These are phyloP conservation scores for Mustela nigripes DNA, from an alignment of 2,113 vertebrate species.

Conservation along the genomic window DNA sequence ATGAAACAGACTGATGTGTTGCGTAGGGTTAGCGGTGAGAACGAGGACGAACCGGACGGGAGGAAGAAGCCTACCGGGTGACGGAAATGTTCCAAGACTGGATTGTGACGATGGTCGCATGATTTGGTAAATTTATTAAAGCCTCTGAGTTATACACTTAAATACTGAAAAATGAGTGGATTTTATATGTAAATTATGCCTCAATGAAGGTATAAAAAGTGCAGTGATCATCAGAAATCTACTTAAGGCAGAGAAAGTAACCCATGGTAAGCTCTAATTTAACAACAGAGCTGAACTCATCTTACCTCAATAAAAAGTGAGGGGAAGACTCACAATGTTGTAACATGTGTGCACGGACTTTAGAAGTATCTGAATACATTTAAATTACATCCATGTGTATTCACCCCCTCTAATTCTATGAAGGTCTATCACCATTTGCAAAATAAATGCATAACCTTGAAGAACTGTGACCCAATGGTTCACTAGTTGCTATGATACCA, in stretches of 20 bases:
- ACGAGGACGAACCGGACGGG: not conserved
- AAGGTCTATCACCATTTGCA: not conserved
- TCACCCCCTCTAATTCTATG: not conserved
- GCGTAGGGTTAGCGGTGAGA: not conserved
- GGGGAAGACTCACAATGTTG: not conserved
- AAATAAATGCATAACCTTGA: not conserved
- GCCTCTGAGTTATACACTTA: not conserved
- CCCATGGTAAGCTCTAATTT: not conserved
- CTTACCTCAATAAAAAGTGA: conserved; percentile 6
- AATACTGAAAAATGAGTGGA: not conserved
- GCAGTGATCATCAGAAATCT: conserved; percentile 8
- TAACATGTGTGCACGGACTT: not conserved
- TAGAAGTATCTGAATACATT: not conserved
- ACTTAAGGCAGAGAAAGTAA: not conserved
- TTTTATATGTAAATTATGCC: not conserved
- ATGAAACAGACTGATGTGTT: not conserved
- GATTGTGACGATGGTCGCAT: not conserved
- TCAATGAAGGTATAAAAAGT: conserved; percentile 43
- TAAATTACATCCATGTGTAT: not conserved
- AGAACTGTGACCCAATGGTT: not conserved
- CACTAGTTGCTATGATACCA: not conserved
- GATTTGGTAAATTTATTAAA: conserved; percentile 33
- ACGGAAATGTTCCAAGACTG: not conserved
- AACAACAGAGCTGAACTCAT: conserved; percentile 25
- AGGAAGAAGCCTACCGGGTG: not conserved